A percentile compares a stretch with the other conserved stretches of the same genome.
Evolutionary conservation across 2,888 invertebrate genomes (phyloP).

Genomic region (Tachina lurida): DNA sequence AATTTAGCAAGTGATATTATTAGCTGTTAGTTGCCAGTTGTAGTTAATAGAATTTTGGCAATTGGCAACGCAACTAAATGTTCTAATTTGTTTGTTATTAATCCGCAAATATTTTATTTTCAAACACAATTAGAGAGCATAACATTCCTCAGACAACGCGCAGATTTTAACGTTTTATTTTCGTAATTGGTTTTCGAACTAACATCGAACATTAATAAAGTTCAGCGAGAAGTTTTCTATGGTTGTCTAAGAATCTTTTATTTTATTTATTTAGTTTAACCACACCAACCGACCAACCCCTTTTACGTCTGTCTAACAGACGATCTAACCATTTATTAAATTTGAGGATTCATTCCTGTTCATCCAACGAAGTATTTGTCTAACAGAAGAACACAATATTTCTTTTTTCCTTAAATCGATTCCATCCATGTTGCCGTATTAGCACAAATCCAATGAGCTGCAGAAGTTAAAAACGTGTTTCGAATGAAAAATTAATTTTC

Average conservation of each 20-base stretch:
- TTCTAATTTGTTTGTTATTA: too few species aligned
- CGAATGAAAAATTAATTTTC: constrained; percentile 69
- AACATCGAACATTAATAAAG: constrained; percentile 16
- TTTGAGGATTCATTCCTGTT: constrained; percentile 15
- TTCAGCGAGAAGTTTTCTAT: constrained; percentile 28
- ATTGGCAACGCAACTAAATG: too few species aligned
- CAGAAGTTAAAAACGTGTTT: constrained; percentile 69
- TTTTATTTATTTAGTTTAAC: not conserved
- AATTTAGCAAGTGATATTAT: too few species aligned
- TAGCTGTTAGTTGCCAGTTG: too few species aligned
- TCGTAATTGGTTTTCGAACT: not conserved
- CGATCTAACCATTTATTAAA: constrained; percentile 46
- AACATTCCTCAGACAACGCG: too few species aligned
- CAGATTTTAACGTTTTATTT: not conserved
- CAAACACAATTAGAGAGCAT: too few species aligned
- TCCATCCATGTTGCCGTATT: constrained; percentile 40
- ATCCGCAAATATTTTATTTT: too few species aligned
- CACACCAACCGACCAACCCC: not conserved
- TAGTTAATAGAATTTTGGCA: too few species aligned
- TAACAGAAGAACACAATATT: constrained; percentile 21
- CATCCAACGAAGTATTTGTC: constrained; percentile 14
- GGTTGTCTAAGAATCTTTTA: constrained; percentile 33
- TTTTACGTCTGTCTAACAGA: constrained; percentile 8
- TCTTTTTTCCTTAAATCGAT: not conserved
- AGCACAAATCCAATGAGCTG: constrained; percentile 68